Evolutionary conservation across 2,888 invertebrate genomes (phyloP), one percentile per base, ranked within the genome.

Genomic region (Lamellibrachia satsuma): DNA sequence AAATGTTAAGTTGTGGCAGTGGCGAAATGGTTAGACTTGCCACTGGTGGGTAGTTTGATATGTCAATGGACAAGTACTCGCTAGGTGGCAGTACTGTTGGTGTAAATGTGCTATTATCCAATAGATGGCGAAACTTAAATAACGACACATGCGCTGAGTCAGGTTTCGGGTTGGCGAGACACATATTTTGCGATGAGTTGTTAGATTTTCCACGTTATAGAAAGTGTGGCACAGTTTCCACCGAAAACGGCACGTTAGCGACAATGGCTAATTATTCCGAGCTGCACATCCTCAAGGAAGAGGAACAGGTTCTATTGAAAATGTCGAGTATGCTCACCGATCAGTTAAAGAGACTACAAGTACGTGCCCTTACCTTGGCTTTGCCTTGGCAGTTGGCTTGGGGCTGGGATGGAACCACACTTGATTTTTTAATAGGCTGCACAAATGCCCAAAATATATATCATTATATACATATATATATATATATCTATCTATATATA

Each of bases 281-380:
- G 22, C 22, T 75, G 75, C 22, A 75, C n/a, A 75, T 75, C 75
- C 75, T 75, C 75, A 11, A 75, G 22, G 75, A 75, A 22, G 75
- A 75, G 75, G 75, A 75, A 75, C 15, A 75, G 75, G 22, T 22
- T 75, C 15, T 75, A n/a, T 22, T 75, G 75, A 75, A 75, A n/a
- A 75, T 75, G 75, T 75, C 75, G 75, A 75, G n/a, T 75, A 75
- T 75, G 75, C 75, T 75, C 75, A 75, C 15, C 75, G 75, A 75
- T 15, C 75, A 75, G 75, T 75, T 75, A 22, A 75, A 75, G 22
- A 75, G 75, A 75, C 22, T 75, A 75, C 75, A 75, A 75, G 75
- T 75, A 75, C 75, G 75, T 75, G 75, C 75, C 57, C 15, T 57
- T 15, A 4, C 15, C 11, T 75, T 75, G 22, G 75, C n/a, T 22